Percentiles rank a stretch among this genome's conserved stretches.
These are phyloP conservation scores for Caenorhabditis afra DNA, from an alignment of 2,888 invertebrate species.

Conservation along the genomic window DNA sequence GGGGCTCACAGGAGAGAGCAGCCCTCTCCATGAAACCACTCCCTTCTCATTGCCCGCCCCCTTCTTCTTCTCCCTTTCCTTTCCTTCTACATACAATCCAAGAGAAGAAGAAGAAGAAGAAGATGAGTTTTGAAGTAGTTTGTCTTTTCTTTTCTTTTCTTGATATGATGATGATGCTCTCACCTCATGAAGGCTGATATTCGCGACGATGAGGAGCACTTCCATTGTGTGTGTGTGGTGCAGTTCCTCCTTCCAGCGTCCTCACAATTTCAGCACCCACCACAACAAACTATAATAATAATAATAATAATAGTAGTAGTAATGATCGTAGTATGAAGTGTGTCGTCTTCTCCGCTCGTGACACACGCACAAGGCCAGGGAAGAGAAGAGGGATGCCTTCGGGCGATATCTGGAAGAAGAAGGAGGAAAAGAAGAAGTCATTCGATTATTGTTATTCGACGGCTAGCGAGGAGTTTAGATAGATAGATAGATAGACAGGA, in stretches of 20 bases:
- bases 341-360: too few relatives aligned
- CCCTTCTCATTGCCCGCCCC: background rate
- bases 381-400: conserved; percentile 31
- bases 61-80: background rate
- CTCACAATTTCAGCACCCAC: too few relatives aligned
- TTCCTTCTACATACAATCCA: conserved; percentile 23
- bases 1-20: too few relatives aligned
- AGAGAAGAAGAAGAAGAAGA: conserved; percentile 17
- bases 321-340: too few relatives aligned
- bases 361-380: conserved; percentile 10
- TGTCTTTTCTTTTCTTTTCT: too few relatives aligned
- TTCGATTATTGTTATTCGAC: too few relatives aligned
- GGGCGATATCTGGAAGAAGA: background rate
- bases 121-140: conserved; percentile 54
- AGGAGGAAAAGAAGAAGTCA: too few relatives aligned
- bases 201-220: conserved; percentile 35
- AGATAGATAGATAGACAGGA: too few relatives aligned
- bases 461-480: too few relatives aligned
- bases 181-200: conserved; percentile 55
- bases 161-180: too few relatives aligned
- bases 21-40: background rate
- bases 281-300: too few relatives aligned
- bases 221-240: conserved; percentile 3
- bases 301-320: too few relatives aligned
- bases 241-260: conserved; percentile 4